Evolutionary conservation across 2,797 vertebrate genomes (phyloP), one percentile per base, ranked within the genome.

Genomic region (Bovichtus variegatus): DNA sequence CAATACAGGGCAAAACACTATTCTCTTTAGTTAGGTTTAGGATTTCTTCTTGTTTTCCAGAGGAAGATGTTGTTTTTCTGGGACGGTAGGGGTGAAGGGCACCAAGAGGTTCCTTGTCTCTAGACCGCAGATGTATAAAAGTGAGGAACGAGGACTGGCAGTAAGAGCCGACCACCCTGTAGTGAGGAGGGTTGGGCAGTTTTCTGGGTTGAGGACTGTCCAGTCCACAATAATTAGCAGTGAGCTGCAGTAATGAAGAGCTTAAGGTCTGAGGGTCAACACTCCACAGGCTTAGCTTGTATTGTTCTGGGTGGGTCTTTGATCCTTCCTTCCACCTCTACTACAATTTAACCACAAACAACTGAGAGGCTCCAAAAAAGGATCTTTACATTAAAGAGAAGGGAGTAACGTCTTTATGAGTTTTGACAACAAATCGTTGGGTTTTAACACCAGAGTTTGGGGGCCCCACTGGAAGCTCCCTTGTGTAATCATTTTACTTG

Each of bases 161-260:
- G 50, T 43, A 34, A 60, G 27, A 68, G 68, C 78, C 76, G 83
- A 87, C 87, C 82, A 85, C 84, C 78, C 77, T 76, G 77, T 70
- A 76, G 75, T 9, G 63, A 77, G 51, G 50, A 80, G 78, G 76
- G 80, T 19, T 65, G 86, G 84, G 46, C 73, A 74, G 53, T 27
- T 27, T 5, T 27, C 27, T 27, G 27, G 34, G 8, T 78, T 81
- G 72, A 63, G 47, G 57, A 73, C 80, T 47, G 63, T 81, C 81
- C 74, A 88, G 88, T 91, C 88, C 74, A 89, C 81, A 87, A 80
- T 76, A 89, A 94, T 93, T 92, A 94, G 87, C 82, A 69, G 60
- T 88, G 86, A 93, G 78, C 80, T 84, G 76, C 55, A 69, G 88
- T 91, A 92, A 93, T 92, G 85, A 92, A 91, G 90, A 84, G 87